Evolutionary conservation across 2,888 invertebrate species (phyloP).

Genomic region (Orchesellides sinensis): DNA sequence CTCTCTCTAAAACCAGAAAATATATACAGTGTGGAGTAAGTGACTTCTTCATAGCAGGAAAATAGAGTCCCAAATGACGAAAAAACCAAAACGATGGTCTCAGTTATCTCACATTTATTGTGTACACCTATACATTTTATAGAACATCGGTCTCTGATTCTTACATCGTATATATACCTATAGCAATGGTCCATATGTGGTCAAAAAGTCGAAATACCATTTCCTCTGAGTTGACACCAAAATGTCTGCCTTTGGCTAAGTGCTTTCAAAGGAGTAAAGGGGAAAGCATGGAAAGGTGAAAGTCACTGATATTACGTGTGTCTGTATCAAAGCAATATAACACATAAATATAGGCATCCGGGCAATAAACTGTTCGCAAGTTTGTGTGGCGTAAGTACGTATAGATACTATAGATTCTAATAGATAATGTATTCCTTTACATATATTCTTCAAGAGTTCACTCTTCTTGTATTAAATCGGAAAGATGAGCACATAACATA

Average conservation of each 20-base stretch:
- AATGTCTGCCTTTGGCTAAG: slow-evolving; percentile 53
- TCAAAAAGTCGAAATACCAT: slow-evolving; percentile 56
- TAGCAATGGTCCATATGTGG: slow-evolving; percentile 52
- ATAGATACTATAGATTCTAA: too few species aligned
- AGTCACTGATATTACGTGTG: slow-evolving; percentile 9
- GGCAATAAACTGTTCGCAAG: slow-evolving; percentile 4
- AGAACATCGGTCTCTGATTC: too few species aligned
- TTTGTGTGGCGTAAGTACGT: neutral
- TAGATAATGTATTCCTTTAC: too few species aligned
- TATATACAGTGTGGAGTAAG: slow-evolving; percentile 2
- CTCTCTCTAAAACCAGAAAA: neutral
- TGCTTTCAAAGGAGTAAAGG: slow-evolving; percentile 36
- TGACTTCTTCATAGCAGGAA: neutral
- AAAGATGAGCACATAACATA: slow-evolving; percentile 1
- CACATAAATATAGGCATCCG: neutral
- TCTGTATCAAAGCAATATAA: neutral
- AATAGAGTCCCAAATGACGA: slow-evolving; percentile 25
- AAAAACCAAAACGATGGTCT: neutral
- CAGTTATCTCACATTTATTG: too few species aligned
- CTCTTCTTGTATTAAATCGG: neutral
- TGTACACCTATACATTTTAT: slow-evolving; percentile 1
- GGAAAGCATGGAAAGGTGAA: slow-evolving; percentile 24
- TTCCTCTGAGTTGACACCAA: slow-evolving; percentile 50
- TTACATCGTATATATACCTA: slow-evolving; percentile 47
- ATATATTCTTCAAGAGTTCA: too few species aligned